Conservation (phyloP, 2,797 vertebrate genomes). For the Tolypeutes matacus region DNA sequence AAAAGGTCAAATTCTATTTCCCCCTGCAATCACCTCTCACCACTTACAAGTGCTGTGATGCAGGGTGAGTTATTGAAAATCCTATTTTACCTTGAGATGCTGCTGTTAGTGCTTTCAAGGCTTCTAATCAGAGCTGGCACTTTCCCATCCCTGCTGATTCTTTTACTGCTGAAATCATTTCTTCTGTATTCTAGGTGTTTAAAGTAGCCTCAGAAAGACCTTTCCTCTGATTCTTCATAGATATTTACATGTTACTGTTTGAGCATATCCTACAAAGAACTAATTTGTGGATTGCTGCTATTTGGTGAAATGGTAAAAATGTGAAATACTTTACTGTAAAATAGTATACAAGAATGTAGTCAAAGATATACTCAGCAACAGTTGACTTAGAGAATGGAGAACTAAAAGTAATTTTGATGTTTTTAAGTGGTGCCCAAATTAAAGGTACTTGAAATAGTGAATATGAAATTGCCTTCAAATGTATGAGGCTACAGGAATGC, state of each 20-base stretch:
- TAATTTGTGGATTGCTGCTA: background rate
- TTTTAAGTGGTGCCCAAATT: background rate
- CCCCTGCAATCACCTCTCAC: slow-evolving; percentile 63
- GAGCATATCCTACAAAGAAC: background rate
- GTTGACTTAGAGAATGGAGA: background rate
- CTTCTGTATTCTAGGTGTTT: background rate
- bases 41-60: slow-evolving; percentile 67
- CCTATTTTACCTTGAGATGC: slow-evolving; percentile 80
- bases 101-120: slow-evolving; percentile 79
- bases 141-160: slow-evolving; percentile 78
- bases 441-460: background rate
- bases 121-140: slow-evolving; percentile 80
- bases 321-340: background rate
- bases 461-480: background rate
- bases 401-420: background rate
- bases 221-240: background rate
- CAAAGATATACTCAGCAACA: background rate
- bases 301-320: background rate
- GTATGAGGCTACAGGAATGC: background rate
- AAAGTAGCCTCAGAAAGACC: slow-evolving; percentile 28
- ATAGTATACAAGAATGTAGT: background rate
- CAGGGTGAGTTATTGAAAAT: slow-evolving; percentile 77
- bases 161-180: slow-evolving; percentile 65
- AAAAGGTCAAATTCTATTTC: slow-evolving; percentile 81
- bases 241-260: slow-evolving; percentile 58